phyloP scores from a whole-genome alignment of 1,140 invertebrate species.

The Episyrphus balteatus region DNA sequence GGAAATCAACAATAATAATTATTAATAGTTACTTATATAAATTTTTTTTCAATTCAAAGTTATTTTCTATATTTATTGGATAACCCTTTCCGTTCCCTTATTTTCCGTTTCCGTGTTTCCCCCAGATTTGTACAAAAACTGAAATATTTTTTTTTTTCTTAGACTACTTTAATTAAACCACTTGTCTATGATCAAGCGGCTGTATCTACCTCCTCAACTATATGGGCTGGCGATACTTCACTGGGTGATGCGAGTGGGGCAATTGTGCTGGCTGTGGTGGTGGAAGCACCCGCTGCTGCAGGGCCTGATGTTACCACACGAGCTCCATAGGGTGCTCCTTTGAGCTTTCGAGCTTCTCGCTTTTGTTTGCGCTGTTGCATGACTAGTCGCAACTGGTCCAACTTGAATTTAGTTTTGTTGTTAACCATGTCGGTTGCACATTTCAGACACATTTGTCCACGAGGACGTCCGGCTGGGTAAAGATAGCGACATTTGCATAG shows the following conservation, averaged over 20 bases:
- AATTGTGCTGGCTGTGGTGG: conserved; percentile 1
- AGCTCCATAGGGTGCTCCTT: conserved; percentile 57
- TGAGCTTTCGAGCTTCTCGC: conserved; percentile 64
- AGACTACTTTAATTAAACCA: too few species aligned
- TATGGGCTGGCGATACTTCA: conserved; percentile 33
- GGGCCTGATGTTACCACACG: conserved; percentile 10
- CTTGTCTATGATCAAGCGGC: conserved; percentile 19
- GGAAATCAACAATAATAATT: too few species aligned
- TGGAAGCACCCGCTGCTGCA: conserved; percentile 1
- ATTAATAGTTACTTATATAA: too few species aligned
- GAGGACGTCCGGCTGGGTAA: conserved; percentile 11
- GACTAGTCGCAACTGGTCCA: conserved; percentile 71
- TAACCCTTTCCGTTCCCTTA: too few species aligned
- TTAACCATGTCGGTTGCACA: conserved; percentile 54
- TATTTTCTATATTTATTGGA: too few species aligned
- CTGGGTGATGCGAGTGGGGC: conserved; percentile 10
- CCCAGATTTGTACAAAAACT: too few species aligned
- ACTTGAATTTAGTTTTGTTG: conserved; percentile 69
- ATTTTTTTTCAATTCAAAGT: too few species aligned
- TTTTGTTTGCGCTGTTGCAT: conserved; percentile 79
- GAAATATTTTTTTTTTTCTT: too few species aligned
- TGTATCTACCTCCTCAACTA: conserved; percentile 35
- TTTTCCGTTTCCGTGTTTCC: too few species aligned
- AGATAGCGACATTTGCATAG: conserved; percentile 30
- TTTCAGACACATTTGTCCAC: conserved; percentile 27